Evolutionary conservation across 2,113 vertebrate genomes (phyloP).

Genomic region (Oreotrochilus melanogaster): DNA sequence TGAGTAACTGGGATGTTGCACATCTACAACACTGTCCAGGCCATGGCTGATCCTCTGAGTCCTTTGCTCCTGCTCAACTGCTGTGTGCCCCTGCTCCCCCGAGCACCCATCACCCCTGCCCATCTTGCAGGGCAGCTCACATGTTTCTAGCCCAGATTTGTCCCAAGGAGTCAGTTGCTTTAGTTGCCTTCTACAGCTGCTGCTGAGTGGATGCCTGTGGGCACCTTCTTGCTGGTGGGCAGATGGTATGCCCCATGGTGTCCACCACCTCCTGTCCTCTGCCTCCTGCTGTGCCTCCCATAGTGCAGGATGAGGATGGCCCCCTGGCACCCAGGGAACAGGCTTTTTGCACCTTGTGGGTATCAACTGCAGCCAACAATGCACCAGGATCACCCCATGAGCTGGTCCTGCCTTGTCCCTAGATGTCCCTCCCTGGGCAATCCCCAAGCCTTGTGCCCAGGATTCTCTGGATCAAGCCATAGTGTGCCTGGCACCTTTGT

Average conservation of each 20-base stretch:
- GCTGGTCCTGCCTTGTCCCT: neutral
- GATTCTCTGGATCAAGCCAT: neutral
- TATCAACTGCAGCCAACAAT: neutral
- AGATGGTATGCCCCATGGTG: neutral
- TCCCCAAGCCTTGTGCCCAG: neutral
- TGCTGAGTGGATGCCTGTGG: neutral
- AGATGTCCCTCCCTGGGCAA: neutral
- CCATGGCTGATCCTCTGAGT: neutral
- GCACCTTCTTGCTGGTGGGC: neutral
- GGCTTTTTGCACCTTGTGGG: rapidly evolving
- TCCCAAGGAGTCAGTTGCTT: neutral
- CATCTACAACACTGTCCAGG: rapidly evolving
- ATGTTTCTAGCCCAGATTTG: neutral
- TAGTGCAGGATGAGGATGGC: rapidly evolving
- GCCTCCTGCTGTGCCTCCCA: neutral
- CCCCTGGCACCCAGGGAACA: neutral
- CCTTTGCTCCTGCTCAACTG: neutral
- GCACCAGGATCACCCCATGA: rapidly evolving
- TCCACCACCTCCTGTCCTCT: neutral
- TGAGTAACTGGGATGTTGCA: neutral
- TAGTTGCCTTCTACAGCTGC: neutral
- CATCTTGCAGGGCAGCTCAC: rapidly evolving
- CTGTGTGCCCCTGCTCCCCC: rapidly evolving
- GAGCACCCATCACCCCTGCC: neutral
- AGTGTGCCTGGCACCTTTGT: neutral